Evolutionary conservation across 1,140 invertebrate genomes (phyloP), one percentile per base, ranked within the genome.

Genomic region (Glomeris maerens): DNA sequence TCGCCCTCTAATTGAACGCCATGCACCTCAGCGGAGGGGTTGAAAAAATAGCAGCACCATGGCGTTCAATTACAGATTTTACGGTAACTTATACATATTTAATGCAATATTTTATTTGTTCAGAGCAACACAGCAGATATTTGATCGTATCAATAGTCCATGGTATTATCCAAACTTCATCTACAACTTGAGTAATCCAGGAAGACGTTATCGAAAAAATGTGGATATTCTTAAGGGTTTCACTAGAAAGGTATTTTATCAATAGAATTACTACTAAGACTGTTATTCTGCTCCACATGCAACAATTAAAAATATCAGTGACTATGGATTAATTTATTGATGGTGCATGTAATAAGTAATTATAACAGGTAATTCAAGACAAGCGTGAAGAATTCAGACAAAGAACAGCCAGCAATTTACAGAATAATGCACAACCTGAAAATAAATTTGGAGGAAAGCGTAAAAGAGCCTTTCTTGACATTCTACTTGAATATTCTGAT

Each of bases 391-490:
- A 44, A 51, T 53, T n/a, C n/a, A n/a, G n/a, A n/a, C n/a, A n/a
- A n/a, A n/a, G n/a, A n/a, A n/a, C n/a, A n/a, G n/a, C n/a, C n/a
- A n/a, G n/a, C n/a, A n/a, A n/a, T n/a, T n/a, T n/a, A n/a, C n/a
- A n/a, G n/a, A n/a, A n/a, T n/a, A n/a, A n/a, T n/a, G n/a, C n/a
- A n/a, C n/a, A n/a, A n/a, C n/a, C n/a, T n/a, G n/a, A n/a, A n/a
- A n/a, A n/a, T 14, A 52, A 55, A 27, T n/a, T 52, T 45, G 23
- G 62, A 63, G 2, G 79, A 85, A 64, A 89, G 88, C 73, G 88
- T 89, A 78, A 87, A 58, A 73, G 91, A 52, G 92, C 93, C 31
- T 96, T 97, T 72, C 74, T 97, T 49, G 93, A 97, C 67, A 72
- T 94, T 41, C 68, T 96, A 58, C 75, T 97, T 21, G 83, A 90